These are phyloP conservation scores for Lytechinus variegatus DNA, from an alignment of 35 echinoderm and acorn worm genomes.

Conservation along the genomic window DNA sequence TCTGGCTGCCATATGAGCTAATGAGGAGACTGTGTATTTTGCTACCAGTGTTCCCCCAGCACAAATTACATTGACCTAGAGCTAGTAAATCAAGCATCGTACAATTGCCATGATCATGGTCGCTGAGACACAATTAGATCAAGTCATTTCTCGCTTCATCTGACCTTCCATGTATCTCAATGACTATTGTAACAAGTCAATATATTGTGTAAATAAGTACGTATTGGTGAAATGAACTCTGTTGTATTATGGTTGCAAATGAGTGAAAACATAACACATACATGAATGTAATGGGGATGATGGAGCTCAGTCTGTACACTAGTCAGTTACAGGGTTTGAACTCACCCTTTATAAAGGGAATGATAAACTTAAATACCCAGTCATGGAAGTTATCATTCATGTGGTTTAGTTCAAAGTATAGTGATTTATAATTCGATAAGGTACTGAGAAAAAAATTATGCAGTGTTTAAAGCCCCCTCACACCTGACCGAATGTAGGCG, in stretches of 20 bases:
- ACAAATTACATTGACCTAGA: not conserved
- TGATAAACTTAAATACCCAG: too few species aligned
- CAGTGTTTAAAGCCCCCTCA: too few species aligned
- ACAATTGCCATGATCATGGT: conserved; percentile 4
- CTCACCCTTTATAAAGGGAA: too few species aligned
- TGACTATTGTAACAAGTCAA: not conserved
- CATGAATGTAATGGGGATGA: too few species aligned
- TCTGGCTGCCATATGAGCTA: not conserved
- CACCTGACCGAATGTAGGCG: too few species aligned
- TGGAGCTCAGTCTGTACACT: too few species aligned
- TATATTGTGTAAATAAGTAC: not conserved
- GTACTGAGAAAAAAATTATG: too few species aligned
- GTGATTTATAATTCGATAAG: too few species aligned
- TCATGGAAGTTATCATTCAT: too few species aligned
- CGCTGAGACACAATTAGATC: not conserved
- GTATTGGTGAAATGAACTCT: not conserved
- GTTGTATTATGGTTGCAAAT: not conserved
- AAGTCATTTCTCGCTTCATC: not conserved
- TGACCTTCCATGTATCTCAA: not conserved
- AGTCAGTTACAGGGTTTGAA: too few species aligned
- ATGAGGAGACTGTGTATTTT: not conserved
- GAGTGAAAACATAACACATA: not conserved
- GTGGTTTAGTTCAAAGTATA: too few species aligned
- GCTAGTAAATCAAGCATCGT: not conserved
- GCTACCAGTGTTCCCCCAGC: not conserved